Conservation (phyloP, 2,797 vertebrate genomes). For the Zenarchopterus dispar region DNA sequence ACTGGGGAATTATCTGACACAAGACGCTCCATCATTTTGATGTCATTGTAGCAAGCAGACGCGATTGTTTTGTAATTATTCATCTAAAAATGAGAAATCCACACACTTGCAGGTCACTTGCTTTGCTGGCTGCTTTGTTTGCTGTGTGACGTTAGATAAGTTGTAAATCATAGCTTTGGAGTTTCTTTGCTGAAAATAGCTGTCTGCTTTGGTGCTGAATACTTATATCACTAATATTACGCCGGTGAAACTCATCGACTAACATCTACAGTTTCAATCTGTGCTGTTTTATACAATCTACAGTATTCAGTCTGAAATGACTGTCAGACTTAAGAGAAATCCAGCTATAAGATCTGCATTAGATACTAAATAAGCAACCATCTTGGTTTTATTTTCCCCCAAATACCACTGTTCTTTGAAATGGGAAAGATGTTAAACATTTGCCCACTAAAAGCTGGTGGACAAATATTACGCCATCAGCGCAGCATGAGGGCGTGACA, state of each 20-base stretch:
- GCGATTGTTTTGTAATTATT: background rate
- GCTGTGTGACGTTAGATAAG: background rate
- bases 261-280: too few species aligned
- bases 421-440: background rate
- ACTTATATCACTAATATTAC: too few species aligned
- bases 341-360: too few species aligned
- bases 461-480: slow-evolving; percentile 31
- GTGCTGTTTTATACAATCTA: too few species aligned
- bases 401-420: too few species aligned
- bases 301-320: too few species aligned
- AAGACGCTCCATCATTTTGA: slow-evolving; percentile 10
- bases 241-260: too few species aligned
- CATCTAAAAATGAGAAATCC: slow-evolving; percentile 2
- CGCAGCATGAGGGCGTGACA: slow-evolving; percentile 12
- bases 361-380: too few species aligned
- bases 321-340: too few species aligned
- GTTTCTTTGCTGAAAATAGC: background rate
- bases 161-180: slow-evolving; percentile 11
- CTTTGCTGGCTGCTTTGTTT: slow-evolving; percentile 3
- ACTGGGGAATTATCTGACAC: slow-evolving; percentile 9
- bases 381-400: too few species aligned
- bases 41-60: background rate
- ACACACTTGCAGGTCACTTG: background rate
- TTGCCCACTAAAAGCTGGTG: background rate
- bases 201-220: background rate